These are phyloP conservation scores for Acleris literana DNA, from an alignment of 2,888 invertebrate genomes.

Conservation along the genomic window DNA sequence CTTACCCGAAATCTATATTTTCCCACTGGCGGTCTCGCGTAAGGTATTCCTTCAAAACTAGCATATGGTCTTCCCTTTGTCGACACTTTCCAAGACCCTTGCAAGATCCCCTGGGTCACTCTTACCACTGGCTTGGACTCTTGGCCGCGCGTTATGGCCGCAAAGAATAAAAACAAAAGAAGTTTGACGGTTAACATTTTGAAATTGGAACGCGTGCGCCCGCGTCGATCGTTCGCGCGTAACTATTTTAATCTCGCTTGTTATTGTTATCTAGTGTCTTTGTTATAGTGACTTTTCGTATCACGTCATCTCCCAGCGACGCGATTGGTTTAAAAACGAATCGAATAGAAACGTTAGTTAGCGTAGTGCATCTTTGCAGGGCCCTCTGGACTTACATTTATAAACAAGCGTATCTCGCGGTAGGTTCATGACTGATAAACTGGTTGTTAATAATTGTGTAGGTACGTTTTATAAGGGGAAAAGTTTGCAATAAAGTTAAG, in stretches of 20 bases:
- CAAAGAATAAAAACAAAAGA: slow-evolving; percentile 47
- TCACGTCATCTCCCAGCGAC: too few relatives aligned
- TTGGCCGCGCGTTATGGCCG: slow-evolving; percentile 48
- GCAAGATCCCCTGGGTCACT: slow-evolving; percentile 62
- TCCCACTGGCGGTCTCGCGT: slow-evolving; percentile 86
- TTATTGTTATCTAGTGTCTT: too few relatives aligned
- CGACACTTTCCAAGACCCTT: slow-evolving; percentile 70
- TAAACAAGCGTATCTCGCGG: neutral
- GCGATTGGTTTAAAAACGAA: too few relatives aligned
- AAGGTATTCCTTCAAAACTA: slow-evolving; percentile 87
- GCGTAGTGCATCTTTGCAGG: too few relatives aligned
- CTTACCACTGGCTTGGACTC: slow-evolving; percentile 62
- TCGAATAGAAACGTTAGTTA: too few relatives aligned
- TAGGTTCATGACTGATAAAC: too few relatives aligned
- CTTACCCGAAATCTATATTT: slow-evolving; percentile 84
- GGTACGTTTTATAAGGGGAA: too few relatives aligned
- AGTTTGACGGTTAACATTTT: slow-evolving; percentile 53
- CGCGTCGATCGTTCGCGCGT: slow-evolving; percentile 40
- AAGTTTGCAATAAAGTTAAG: too few relatives aligned
- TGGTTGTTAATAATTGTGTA: too few relatives aligned
- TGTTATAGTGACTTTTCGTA: too few relatives aligned
- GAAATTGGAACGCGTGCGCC: slow-evolving; percentile 47
- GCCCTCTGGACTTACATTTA: neutral
- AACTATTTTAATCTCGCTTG: slow-evolving; percentile 34
- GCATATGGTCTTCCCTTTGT: slow-evolving; percentile 73